These are phyloP conservation scores for Sphaerophoria taeniata DNA, from an alignment of 2,888 invertebrate species.

Conservation along the genomic window DNA sequence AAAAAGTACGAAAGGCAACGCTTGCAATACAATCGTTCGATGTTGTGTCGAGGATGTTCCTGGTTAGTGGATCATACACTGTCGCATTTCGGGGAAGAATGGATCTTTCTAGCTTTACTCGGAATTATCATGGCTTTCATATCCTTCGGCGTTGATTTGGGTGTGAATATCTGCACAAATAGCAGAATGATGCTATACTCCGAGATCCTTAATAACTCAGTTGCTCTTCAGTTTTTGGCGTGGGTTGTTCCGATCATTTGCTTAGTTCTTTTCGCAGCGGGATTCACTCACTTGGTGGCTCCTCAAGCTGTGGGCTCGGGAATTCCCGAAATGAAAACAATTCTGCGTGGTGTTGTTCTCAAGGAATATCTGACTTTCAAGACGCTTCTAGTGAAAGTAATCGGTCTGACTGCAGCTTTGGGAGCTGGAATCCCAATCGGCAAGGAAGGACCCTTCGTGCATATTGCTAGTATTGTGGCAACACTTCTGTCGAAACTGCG, in stretches of 20 bases:
- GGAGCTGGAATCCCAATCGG: constrained; percentile 98
- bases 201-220: constrained; percentile 90
- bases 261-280: constrained; percentile 97
- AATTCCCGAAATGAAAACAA: constrained; percentile 99
- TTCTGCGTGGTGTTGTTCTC: constrained; percentile 96
- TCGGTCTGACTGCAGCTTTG: constrained; percentile 96
- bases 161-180: constrained; percentile 95
- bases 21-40: constrained; percentile 83
- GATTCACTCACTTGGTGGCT: constrained; percentile 97
- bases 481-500: constrained; percentile 95
- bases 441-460: constrained; percentile 99
- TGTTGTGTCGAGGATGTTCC: constrained; percentile 84
- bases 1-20: constrained; percentile 86
- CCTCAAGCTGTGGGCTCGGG: constrained; percentile 99
- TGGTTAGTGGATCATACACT: constrained; percentile 93
- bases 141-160: constrained; percentile 96
- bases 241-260: constrained; percentile 97
- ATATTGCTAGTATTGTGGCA: constrained; percentile 98
- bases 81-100: constrained; percentile 96
- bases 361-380: constrained; percentile 98
- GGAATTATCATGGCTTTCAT: constrained; percentile 97
- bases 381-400: constrained; percentile 96
- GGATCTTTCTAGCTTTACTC: constrained; percentile 96
- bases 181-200: constrained; percentile 96
- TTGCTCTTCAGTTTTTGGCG: constrained; percentile 93